These are phyloP conservation scores for Geotrypetes seraphini DNA, from an alignment of 2,797 vertebrate genomes.

Conservation along the genomic window DNA sequence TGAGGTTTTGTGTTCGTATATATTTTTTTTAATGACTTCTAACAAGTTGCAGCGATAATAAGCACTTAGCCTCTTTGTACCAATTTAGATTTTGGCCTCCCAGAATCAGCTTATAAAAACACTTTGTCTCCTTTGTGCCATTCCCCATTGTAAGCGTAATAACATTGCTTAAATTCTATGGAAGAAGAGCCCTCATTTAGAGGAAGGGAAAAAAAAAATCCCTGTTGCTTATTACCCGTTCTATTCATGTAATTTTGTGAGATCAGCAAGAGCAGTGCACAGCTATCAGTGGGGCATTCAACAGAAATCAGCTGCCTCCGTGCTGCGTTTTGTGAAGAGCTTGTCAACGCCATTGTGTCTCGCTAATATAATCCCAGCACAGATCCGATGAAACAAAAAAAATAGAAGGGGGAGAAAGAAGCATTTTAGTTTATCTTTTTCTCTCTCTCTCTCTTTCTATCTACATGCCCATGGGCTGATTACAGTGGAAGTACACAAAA, in stretches of 20 bases:
- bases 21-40: too few relatives aligned
- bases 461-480: not conserved
- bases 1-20: too few relatives aligned
- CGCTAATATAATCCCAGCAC: constrained; percentile 1
- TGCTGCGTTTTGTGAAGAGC: constrained; percentile 7
- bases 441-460: not conserved
- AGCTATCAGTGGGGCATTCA: not conserved
- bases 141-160: constrained; percentile 8
- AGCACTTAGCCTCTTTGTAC: too few relatives aligned
- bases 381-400: not conserved
- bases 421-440: not conserved
- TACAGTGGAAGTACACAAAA: not conserved
- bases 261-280: not conserved
- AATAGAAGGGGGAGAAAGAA: too few relatives aligned
- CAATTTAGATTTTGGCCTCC: constrained; percentile 7
- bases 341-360: constrained; percentile 7
- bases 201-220: not conserved
- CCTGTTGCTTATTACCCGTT: not conserved
- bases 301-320: not conserved
- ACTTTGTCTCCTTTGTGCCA: not conserved
- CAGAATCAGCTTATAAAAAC: not conserved
- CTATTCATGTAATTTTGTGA: not conserved
- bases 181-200: not conserved
- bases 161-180: not conserved
- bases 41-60: too few relatives aligned